A percentile compares a stretch with the other conserved stretches of the same genome.
These are phyloP conservation scores for Polypterus bichir DNA, from an alignment of 2,113 vertebrate genomes.

Conservation along the genomic window DNA sequence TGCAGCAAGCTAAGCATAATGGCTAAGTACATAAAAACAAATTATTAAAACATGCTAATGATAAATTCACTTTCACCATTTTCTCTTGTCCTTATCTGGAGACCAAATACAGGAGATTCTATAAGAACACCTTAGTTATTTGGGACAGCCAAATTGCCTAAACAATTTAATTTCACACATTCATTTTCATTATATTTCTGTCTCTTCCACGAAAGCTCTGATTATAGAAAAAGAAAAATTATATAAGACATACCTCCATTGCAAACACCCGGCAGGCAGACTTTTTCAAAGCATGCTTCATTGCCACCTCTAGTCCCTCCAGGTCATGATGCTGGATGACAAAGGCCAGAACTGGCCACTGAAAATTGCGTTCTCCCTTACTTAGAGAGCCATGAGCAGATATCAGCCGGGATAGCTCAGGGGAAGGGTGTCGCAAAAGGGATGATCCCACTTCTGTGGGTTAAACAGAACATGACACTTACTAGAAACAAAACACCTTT, in stretches of 20 bases:
- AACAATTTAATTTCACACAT: not conserved
- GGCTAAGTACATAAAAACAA: too few species aligned
- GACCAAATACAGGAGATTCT: too few species aligned
- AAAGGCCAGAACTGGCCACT: slow-evolving; percentile 95
- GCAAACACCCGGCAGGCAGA: slow-evolving; percentile 95
- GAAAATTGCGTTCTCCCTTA: slow-evolving; percentile 96
- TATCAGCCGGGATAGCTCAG: slow-evolving; percentile 91
- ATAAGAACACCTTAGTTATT: too few species aligned
- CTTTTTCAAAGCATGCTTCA: slow-evolving; percentile 92
- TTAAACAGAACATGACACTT: too few species aligned
- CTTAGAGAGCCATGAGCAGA: slow-evolving; percentile 93
- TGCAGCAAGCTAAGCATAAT: too few species aligned
- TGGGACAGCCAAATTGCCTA: too few species aligned
- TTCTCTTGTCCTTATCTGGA: too few species aligned
- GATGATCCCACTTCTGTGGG: slow-evolving; percentile 89
- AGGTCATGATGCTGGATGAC: slow-evolving; percentile 97
- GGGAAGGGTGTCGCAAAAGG: slow-evolving; percentile 88
- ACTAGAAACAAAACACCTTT: too few species aligned
- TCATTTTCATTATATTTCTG: not conserved
- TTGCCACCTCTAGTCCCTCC: slow-evolving; percentile 93
- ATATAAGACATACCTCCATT: slow-evolving; percentile 72
- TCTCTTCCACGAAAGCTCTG: not conserved
- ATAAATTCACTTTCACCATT: too few species aligned
- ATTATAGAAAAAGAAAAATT: slow-evolving; percentile 1
- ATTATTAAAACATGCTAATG: too few species aligned